Base-by-base conservation (phyloP, 2,888 invertebrate species). In the Crepidodera aurea region DNA sequence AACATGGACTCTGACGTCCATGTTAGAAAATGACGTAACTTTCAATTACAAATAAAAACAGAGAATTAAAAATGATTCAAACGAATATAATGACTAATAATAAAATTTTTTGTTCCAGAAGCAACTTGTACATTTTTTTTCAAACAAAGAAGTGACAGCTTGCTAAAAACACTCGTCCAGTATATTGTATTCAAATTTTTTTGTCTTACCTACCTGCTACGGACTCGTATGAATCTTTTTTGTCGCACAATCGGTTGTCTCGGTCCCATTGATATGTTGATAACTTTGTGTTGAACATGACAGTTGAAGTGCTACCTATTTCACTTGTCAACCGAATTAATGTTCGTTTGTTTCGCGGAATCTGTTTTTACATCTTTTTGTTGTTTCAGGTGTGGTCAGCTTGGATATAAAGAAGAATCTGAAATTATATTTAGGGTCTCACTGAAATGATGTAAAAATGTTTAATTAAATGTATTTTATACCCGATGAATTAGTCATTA, bases 261-360 rank as follows among this genome's bases (percentile, higher is more conserved):
- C 19, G 40, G 42, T 46, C 48, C 62, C 51, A 60, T 57, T 60
- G 40, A 34, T 32, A 50, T 51, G 48, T 55, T 62, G 62, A 65
- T 64, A 51, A 46, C 54, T 39, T 64, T 50, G 65, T 61, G 61
- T 65, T 65, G 64, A 42, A 64, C 58, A 44, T 64, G 65, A 60
- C 65, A 64, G 64, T 57, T 64, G 64, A 68, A 65, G 68, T 68
- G 64, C 64, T 61, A 68, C 62, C 64, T 68, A 56, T 66, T 63
- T 65, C 60, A 60, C 60, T 48, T 66, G 64, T 63, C 66, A 60
- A 50, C 61, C 18, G 42, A 63, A 66, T 66, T 66, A 61, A 66
- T 68, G 66, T 48, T 44, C 51, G 34, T 61, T 66, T 57, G 64
- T 62, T 53, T 51, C 19, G 15, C 16, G 15, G 34, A 59, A 63